Base-by-base conservation (phyloP, 2,888 invertebrate genomes). In the Julus scanicus region DNA sequence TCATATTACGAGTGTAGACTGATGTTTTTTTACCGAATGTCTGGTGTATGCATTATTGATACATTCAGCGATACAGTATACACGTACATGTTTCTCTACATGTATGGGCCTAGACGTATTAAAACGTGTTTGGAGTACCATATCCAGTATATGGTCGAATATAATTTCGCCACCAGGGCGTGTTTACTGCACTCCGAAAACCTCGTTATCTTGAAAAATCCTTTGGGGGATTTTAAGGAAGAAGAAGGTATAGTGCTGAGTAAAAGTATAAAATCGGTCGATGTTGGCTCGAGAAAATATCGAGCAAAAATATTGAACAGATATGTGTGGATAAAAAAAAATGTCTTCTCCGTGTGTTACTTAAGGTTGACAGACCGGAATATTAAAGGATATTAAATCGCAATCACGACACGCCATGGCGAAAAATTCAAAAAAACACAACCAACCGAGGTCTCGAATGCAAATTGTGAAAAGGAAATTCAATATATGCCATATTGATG, bases 321-420 rank as follows among this genome's bases (percentile, higher is more conserved):
- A 80, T 29, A 80, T 80, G 44, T 37, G 29, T 3, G 3, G 80
- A n/a, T n/a, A 9, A 29, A 6, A 13, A 13, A 37, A 80, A 11
- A 80, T 13, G 80, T 80, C 37, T 15, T 37, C 37, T 80, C 80
- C 80, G 80, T 13, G 37, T 37, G 80, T 80, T 80, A 80, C 80
- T 80, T 29, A 80, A 80, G 80, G 80, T 80, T 80, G 80, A 80
- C 80, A 37, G 80, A 80, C 80, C 80, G 80, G 80, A 80, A 80
- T 80, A 80, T 80, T 80, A 80, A 80, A 80, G 80, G 80, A 80
- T 29, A 80, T 80, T 37, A 80, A 80, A 80, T 80, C 80, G 80
- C 37, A 80, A 80, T 80, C 80, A 80, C 80, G 80, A 80, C 80
- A 80, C 80, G 80, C 37, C 37, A 15, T 29, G 3, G 37, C 11